These are phyloP conservation scores for Noctilio leporinus DNA, from an alignment of 2,113 vertebrate genomes.

Conservation along the genomic window DNA sequence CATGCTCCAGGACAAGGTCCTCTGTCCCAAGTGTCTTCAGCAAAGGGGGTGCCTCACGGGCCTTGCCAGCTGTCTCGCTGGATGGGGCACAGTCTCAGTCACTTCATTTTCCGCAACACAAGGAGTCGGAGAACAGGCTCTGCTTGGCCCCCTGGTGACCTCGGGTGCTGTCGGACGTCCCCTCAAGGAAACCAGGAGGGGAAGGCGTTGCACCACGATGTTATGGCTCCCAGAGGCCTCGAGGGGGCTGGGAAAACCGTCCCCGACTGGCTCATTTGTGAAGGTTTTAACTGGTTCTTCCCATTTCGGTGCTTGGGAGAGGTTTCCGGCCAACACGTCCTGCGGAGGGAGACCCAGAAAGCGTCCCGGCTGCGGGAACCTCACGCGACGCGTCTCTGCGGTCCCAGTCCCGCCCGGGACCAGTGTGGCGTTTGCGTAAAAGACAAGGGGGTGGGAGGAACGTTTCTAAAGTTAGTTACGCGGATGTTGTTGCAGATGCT, in stretches of 20 bases:
- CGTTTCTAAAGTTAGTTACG: background rate
- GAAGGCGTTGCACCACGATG: rapidly evolving
- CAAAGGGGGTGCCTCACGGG: background rate
- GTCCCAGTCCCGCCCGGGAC: background rate
- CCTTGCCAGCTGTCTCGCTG: background rate
- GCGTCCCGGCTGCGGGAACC: background rate
- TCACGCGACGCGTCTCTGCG: rapidly evolving
- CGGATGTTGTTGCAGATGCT: background rate
- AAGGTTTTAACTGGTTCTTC: background rate
- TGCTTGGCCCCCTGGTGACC: background rate
- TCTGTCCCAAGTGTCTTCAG: background rate
- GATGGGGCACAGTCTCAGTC: background rate
- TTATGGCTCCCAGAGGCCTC: background rate
- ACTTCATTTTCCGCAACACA: background rate
- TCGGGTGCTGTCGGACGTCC: background rate
- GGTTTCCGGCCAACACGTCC: background rate
- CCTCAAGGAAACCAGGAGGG: background rate
- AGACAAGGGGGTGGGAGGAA: background rate
- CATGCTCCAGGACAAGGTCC: no score
- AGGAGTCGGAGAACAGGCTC: background rate
- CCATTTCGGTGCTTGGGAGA: background rate
- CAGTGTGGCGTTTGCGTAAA: background rate
- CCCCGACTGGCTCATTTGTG: background rate
- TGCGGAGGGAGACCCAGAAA: background rate
- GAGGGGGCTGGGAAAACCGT: background rate